Evolutionary conservation across 2,113 vertebrate genomes (phyloP).

Genomic region (Alethe castanea): DNA sequence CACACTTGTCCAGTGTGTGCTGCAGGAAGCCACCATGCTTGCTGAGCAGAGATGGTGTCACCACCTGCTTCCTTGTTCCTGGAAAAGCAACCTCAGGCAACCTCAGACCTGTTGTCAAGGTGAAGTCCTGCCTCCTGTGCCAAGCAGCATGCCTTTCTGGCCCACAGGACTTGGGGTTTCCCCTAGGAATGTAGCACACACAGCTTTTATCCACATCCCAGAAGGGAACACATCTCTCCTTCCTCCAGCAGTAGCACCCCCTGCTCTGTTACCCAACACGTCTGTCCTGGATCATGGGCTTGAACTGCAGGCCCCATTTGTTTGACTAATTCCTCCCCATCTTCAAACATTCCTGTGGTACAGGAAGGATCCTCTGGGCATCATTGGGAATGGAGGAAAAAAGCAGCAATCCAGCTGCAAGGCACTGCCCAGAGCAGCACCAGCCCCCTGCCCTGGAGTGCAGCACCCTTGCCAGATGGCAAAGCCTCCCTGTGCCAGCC

Average conservation of each 20-base stretch:
- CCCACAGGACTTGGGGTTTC: neutral
- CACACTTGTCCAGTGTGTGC: rapidly evolving
- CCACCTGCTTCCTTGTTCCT: neutral
- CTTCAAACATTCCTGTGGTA: neutral
- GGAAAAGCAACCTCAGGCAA: neutral
- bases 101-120: neutral
- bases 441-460: rapidly evolving
- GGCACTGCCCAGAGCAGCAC: neutral
- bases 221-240: neutral
- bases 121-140: neutral
- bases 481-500: neutral
- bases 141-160: neutral
- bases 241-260: neutral
- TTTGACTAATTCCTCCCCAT: neutral
- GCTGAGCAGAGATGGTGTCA: rapidly evolving
- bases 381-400: neutral
- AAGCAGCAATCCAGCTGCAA: neutral
- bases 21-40: neutral
- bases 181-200: neutral
- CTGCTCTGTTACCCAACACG: rapidly evolving
- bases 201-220: neutral
- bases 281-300: neutral
- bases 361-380: neutral
- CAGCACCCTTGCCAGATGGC: neutral
- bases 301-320: neutral